These are phyloP conservation scores for Hedychridium roseum DNA, from an alignment of 2,888 invertebrate genomes.

Conservation along the genomic window DNA sequence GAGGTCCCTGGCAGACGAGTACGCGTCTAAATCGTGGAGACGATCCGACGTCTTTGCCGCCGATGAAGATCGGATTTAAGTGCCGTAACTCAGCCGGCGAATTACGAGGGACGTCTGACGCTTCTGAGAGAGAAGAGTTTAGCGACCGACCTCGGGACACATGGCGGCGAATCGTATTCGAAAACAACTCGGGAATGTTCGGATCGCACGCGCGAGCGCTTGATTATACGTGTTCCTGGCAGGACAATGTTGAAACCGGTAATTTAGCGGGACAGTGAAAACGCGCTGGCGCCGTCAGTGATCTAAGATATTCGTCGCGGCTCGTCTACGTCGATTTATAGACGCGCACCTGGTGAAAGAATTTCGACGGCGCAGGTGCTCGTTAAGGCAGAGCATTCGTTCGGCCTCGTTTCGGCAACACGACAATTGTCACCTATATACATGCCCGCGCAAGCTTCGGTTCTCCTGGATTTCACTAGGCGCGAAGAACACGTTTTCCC, in stretches of 20 bases:
- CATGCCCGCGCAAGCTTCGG: background rate
- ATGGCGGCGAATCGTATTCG: too few species aligned
- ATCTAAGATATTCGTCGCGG: conserved; percentile 28
- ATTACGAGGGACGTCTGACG: conserved; percentile 23
- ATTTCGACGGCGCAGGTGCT: conserved; percentile 37
- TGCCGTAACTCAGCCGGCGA: conserved; percentile 27
- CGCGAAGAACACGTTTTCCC: too few species aligned
- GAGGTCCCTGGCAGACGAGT: background rate
- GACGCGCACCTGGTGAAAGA: conserved; percentile 37
- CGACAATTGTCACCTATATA: conserved; percentile 13
- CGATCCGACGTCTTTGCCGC: conserved; percentile 19
- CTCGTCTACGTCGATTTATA: conserved; percentile 32
- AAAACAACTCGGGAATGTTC: too few species aligned
- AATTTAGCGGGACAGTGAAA: conserved; percentile 17
- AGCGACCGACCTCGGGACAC: too few species aligned
- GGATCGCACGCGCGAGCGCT: too few species aligned
- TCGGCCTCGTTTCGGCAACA: conserved; percentile 11
- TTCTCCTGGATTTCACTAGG: too few species aligned
- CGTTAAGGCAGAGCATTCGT: conserved; percentile 22
- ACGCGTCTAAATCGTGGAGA: conserved; percentile 20
- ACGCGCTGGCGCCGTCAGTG: conserved; percentile 19
- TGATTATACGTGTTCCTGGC: too few species aligned
- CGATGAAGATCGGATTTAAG: conserved; percentile 40
- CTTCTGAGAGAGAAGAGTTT: too few species aligned
- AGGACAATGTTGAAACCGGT: conserved; percentile 7